A percentile compares a stretch with the other conserved stretches of the same genome.
Evolutionary conservation across 2,113 vertebrate species (phyloP).

Genomic region (Dicerorhinus sumatrensis): DNA sequence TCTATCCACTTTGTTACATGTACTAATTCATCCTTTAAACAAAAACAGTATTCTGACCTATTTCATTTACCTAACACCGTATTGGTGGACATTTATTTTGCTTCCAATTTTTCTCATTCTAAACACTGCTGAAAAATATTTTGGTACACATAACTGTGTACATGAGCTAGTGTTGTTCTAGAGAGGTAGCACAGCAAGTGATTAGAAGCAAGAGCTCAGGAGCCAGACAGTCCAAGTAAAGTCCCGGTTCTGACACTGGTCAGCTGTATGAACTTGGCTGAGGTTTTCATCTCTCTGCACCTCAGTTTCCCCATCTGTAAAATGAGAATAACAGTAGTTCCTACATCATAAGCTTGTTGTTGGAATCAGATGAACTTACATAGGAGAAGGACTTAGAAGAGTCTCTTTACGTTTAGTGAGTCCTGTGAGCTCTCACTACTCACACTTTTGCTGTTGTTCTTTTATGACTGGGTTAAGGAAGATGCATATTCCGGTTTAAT

Average conservation of each 20-base stretch:
- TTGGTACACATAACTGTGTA: neutral
- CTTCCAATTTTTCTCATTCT: neutral
- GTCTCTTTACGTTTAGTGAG: neutral
- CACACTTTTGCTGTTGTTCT: neutral
- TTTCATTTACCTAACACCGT: neutral
- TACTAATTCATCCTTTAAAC: neutral
- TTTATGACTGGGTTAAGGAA: neutral
- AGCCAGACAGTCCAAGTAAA: no score
- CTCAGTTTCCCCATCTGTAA: neutral
- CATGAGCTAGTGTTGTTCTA: neutral
- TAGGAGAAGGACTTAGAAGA: neutral
- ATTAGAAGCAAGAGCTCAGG: neutral
- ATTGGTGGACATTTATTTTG: neutral
- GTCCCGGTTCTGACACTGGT: neutral
- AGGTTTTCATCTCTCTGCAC: neutral
- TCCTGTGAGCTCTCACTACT: neutral
- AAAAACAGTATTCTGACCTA: neutral
- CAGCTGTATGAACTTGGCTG: neutral
- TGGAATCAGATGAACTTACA: neutral
- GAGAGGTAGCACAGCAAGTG: neutral
- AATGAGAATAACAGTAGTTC: neutral
- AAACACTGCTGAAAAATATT: neutral
- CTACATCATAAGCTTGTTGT: neutral
- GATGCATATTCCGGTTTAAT: neutral
- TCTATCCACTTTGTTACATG: neutral